Evolutionary conservation across 1,140 invertebrate species (phyloP), one percentile per base, ranked within the genome.

Genomic region (Tetramorium alpestre): DNA sequence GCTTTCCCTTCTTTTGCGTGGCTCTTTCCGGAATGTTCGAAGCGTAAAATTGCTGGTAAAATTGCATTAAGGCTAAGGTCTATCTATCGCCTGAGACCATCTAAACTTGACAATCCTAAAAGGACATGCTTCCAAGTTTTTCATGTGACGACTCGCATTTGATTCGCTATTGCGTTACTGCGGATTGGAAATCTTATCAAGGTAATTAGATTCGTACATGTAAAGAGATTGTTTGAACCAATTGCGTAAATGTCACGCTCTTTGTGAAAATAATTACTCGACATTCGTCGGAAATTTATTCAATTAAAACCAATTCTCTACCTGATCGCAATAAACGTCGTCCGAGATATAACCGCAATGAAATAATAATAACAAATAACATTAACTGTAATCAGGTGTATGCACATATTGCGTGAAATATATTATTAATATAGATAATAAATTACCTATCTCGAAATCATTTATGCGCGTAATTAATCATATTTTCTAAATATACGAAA

Each of bases 21-120:
- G 47, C 87, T 90, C 87, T 90, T 92, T 93, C 90, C 64, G 77
- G 87, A 87, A 88, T 88, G 88, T 85, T 81, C 78, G 80, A 85
- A 93, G 91, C 92, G 92, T 93, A 93, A 93, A 93, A 93, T 93
- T 93, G 90, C 91, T 64, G 69, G 88, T 69, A 88, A 87, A 88
- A 93, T 91, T 81, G 87, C 69, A 91, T 93, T 93, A 93, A 88
- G 90, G 85, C 67, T 81, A 87, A 88, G 86, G 77, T 90, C 69
- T 73, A 67, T 77, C 72, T 62, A 56, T 87, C 91, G 90, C 87
- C 73, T 88, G 92, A 73, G 89, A 78, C 69, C 28, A 51, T 16
- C 13, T 16, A 8, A 86, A 86, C 38, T 11, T 69, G 38, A 11
- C n/a, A 51, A 70, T 3, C 13, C 7, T 13, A 25, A 25, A 47